These are phyloP conservation scores for Harpegnathos saltator DNA, from an alignment of 1,140 invertebrate species.

Conservation along the genomic window DNA sequence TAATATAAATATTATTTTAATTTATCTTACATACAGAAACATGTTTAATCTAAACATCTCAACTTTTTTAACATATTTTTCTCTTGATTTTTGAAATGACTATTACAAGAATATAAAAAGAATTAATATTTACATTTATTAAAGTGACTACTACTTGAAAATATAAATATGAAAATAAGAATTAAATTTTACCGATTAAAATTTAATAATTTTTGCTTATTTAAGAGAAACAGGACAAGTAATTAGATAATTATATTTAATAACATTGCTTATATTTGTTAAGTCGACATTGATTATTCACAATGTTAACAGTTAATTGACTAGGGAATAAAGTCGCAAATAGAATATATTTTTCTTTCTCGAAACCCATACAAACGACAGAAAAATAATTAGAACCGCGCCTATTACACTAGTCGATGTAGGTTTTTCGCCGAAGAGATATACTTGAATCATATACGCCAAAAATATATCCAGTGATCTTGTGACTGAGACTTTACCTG, in stretches of 20 bases:
- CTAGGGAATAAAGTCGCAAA: slow-evolving; percentile 83
- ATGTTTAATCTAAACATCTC: background rate
- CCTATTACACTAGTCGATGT: slow-evolving; percentile 83
- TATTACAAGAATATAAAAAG: no score
- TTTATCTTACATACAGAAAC: no score
- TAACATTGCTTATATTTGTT: slow-evolving; percentile 25
- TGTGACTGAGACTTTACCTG: slow-evolving; percentile 86
- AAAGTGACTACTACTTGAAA: no score
- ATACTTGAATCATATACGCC: slow-evolving; percentile 86
- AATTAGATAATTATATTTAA: slow-evolving; percentile 37
- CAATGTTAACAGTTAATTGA: slow-evolving; percentile 3
- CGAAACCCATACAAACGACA: slow-evolving; percentile 86
- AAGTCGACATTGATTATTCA: background rate
- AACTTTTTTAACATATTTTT: background rate
- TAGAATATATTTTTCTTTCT: slow-evolving; percentile 83
- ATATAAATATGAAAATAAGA: background rate
- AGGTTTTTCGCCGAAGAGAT: slow-evolving; percentile 85
- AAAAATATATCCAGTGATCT: slow-evolving; percentile 86
- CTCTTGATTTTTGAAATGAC: no score
- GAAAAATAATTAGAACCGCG: slow-evolving; percentile 85
- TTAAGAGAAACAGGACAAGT: background rate
- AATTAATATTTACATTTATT: background rate
- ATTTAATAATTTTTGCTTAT: background rate
- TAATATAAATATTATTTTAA: no score
- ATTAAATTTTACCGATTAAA: background rate